Percentiles rank a stretch among this genome's conserved stretches.
These are phyloP conservation scores for Carassius auratus DNA, from an alignment of 2,113 vertebrate species.

Conservation along the genomic window DNA sequence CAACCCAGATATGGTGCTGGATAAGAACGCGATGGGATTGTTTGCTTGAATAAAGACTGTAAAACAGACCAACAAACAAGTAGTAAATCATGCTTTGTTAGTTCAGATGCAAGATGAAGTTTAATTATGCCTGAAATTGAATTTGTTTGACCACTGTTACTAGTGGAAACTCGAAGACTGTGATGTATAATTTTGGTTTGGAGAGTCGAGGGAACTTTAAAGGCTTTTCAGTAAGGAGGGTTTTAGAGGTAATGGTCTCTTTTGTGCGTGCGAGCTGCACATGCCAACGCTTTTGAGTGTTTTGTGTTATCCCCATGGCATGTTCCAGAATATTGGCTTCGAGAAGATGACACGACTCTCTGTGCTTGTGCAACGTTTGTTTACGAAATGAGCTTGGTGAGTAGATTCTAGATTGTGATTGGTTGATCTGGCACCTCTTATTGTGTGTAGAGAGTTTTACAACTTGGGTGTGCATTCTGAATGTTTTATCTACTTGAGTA, in stretches of 20 bases:
- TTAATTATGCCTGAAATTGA: slow-evolving; percentile 39
- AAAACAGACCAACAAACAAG: background rate
- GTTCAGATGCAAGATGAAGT: slow-evolving; percentile 10
- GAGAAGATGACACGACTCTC: background rate
- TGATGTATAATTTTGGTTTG: slow-evolving; percentile 9
- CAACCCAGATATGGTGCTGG: background rate
- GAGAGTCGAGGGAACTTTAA: background rate
- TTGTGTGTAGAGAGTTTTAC: background rate
- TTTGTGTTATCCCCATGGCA: background rate
- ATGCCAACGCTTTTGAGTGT: background rate
- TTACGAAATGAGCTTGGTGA: background rate
- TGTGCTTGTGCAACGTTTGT: background rate
- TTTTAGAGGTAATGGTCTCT: slow-evolving; percentile 6
- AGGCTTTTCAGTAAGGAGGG: background rate
- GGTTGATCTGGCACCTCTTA: background rate
- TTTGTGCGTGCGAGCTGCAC: background rate
- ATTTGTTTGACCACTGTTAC: slow-evolving; percentile 37
- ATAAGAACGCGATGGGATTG: background rate
- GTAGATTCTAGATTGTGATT: background rate
- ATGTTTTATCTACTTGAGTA: background rate
- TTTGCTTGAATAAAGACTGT: slow-evolving; percentile 33
- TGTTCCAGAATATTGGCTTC: background rate
- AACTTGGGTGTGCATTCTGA: background rate
- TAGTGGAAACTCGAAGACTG: background rate
- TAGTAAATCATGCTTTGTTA: slow-evolving; percentile 27